Percentiles rank a stretch among this genome's conserved stretches.
Evolutionary conservation across 2,888 invertebrate genomes (phyloP).

Genomic region (Polydrusus cervinus): DNA sequence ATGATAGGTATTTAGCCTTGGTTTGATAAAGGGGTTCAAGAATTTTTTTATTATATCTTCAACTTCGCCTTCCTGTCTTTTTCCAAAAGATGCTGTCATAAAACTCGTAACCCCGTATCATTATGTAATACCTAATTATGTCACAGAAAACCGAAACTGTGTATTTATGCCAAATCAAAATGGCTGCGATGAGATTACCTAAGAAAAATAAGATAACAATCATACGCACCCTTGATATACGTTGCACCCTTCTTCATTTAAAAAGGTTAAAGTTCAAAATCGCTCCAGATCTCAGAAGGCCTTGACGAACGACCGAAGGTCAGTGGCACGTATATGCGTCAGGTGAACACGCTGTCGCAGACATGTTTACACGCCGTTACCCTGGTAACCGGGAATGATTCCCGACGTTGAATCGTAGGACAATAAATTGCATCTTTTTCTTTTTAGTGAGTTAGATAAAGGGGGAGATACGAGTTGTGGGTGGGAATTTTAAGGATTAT

Average conservation of each 20-base stretch:
- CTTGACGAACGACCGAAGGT: conserved; percentile 24
- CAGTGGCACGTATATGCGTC: conserved; percentile 25
- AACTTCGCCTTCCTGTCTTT: too few relatives aligned
- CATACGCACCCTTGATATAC: conserved; percentile 12
- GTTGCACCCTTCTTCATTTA: neutral
- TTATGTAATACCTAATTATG: too few relatives aligned
- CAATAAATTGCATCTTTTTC: neutral
- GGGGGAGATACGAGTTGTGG: neutral
- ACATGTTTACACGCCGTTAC: conserved; percentile 16
- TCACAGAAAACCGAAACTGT: too few relatives aligned
- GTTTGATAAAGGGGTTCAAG: too few relatives aligned
- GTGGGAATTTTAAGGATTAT: too few relatives aligned
- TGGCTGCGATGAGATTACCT: too few relatives aligned
- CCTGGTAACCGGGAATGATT: conserved; percentile 1
- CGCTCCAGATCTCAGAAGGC: conserved; percentile 7
- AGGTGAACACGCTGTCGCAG: conserved; percentile 1
- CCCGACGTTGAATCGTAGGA: neutral
- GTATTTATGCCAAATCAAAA: too few relatives aligned
- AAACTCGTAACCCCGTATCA: too few relatives aligned
- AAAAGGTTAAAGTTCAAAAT: conserved; percentile 4
- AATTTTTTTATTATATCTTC: too few relatives aligned
- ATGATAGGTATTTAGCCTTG: too few relatives aligned
- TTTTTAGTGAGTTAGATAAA: neutral
- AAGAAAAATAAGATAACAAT: too few relatives aligned
- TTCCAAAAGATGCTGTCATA: too few relatives aligned